Conservation (phyloP, 1,140 invertebrate species). For the Macrostomum lignano region DNA sequence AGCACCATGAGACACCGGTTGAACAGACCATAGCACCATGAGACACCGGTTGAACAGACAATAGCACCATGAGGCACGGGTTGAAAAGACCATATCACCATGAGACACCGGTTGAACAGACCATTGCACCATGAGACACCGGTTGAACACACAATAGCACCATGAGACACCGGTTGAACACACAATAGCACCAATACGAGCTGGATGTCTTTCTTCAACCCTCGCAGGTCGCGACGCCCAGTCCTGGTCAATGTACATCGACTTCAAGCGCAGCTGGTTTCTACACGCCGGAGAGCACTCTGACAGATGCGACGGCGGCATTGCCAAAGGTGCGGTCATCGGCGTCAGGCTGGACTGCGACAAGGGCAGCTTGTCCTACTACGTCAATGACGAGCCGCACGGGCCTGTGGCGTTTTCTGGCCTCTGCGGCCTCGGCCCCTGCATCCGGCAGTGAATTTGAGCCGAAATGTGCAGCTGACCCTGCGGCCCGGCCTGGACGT, state of each 20-base stretch:
- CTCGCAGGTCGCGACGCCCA: slow-evolving; percentile 68
- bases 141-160: too few species aligned
- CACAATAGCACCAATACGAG: too few species aligned
- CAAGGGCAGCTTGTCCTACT: slow-evolving; percentile 59
- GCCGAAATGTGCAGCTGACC: slow-evolving; percentile 68
- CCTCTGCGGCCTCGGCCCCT: slow-evolving; percentile 39
- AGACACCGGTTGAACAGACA: too few species aligned
- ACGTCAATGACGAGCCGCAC: slow-evolving; percentile 63
- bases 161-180: too few species aligned
- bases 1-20: too few species aligned
- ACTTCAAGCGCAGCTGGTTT: slow-evolving; percentile 64
- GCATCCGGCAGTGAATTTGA: slow-evolving; percentile 81
- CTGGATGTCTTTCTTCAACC: too few species aligned
- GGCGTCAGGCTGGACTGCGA: slow-evolving; percentile 71
- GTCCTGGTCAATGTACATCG: slow-evolving; percentile 95
- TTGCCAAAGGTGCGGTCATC: slow-evolving; percentile 50
- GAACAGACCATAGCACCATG: too few species aligned
- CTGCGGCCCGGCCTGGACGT: slow-evolving; percentile 66
- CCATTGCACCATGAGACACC: too few species aligned
- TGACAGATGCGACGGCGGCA: slow-evolving; percentile 58
- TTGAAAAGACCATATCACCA: too few species aligned
- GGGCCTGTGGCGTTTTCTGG: slow-evolving; percentile 27
- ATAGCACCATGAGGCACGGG: too few species aligned
- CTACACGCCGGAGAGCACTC: slow-evolving; percentile 69
- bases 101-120: too few species aligned